These are phyloP conservation scores for Heteronetta atricapilla DNA, from an alignment of 2,113 vertebrate genomes.

Conservation along the genomic window DNA sequence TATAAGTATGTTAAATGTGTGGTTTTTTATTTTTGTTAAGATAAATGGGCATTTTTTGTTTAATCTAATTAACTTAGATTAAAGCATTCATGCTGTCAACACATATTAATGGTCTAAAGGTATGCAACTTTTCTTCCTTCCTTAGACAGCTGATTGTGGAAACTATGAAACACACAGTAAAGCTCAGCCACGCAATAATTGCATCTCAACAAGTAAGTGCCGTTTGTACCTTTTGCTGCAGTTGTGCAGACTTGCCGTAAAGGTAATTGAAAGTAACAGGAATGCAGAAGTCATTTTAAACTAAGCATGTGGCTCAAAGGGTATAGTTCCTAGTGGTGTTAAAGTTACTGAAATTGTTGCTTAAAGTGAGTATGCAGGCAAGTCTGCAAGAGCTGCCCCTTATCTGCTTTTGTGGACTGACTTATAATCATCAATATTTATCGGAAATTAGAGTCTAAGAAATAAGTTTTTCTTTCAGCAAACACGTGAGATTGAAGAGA, in stretches of 20 bases:
- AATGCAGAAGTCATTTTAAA: neutral
- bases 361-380: neutral
- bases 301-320: neutral
- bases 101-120: neutral
- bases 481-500: constrained; percentile 53
- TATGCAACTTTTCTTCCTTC: constrained; percentile 24
- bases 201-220: constrained; percentile 60
- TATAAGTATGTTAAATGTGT: neutral
- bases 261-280: neutral
- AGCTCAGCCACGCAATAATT: constrained; percentile 41
- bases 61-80: neutral
- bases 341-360: neutral
- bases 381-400: neutral
- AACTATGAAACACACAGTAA: constrained; percentile 12
- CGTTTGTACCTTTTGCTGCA: neutral
- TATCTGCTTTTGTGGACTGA: neutral
- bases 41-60: neutral
- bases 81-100: neutral
- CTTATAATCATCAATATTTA: neutral
- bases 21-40: neutral
- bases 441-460: neutral
- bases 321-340: neutral
- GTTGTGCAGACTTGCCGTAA: neutral
- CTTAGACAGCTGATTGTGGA: constrained; percentile 58
- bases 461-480: constrained; percentile 46